Conservation (phyloP, 2,113 vertebrate genomes). For the Anolis carolinensis region DNA sequence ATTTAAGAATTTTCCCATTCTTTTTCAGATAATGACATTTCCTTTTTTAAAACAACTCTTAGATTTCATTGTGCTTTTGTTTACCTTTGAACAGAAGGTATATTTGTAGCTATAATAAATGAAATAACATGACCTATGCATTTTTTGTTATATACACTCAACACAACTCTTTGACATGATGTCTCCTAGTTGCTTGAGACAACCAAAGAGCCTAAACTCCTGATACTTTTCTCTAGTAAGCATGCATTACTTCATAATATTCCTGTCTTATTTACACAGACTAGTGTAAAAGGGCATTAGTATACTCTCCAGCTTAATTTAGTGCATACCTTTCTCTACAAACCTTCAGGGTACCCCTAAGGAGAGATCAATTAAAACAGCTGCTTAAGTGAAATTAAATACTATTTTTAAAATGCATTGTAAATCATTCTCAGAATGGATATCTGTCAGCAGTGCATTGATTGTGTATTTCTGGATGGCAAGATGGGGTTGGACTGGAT, state of each 20-base stretch:
- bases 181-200: constrained; percentile 6
- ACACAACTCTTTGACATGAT: background rate
- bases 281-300: background rate
- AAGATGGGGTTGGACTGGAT: too few species aligned
- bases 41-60: background rate
- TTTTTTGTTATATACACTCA: background rate
- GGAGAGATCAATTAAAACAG: constrained; percentile 20
- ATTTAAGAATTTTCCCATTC: background rate
- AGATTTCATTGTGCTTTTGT: background rate
- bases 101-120: background rate
- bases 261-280: background rate
- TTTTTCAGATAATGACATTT: background rate
- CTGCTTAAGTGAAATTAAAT: constrained; percentile 42
- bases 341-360: constrained; percentile 5
- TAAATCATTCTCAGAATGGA: constrained; percentile 41
- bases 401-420: constrained; percentile 3
- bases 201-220: constrained; percentile 30
- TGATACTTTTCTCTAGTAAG: constrained; percentile 26
- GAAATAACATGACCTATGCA: background rate
- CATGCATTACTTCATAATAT: constrained; percentile 32
- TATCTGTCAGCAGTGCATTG: constrained; percentile 42
- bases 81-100: background rate
- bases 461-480: constrained; percentile 3
- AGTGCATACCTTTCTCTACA: constrained; percentile 54
- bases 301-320: constrained; percentile 7